These are phyloP conservation scores for Sitta europaea DNA, from an alignment of 2,113 vertebrate genomes.

Conservation along the genomic window DNA sequence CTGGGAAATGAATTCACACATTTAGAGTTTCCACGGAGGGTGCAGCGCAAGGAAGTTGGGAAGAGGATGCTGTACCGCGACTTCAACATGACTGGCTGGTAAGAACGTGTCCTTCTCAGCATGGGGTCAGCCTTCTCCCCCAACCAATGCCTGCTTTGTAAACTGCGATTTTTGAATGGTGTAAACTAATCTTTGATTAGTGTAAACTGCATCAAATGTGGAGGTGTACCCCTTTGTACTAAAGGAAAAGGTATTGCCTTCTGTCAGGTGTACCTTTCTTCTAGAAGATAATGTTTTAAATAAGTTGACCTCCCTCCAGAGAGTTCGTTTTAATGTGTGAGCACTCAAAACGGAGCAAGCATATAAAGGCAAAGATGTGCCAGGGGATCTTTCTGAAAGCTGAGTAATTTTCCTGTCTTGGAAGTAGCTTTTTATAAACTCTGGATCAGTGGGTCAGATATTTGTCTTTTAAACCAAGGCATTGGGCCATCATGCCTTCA, in stretches of 20 bases:
- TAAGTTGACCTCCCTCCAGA: neutral
- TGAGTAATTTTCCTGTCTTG: neutral
- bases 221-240: accelerated
- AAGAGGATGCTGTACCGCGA: constrained; percentile 97
- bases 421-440: neutral
- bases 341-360: neutral
- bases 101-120: constrained; percentile 37
- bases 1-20: constrained; percentile 98
- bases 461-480: neutral
- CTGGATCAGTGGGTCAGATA: neutral
- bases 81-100: constrained; percentile 98
- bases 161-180: no score
- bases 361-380: neutral
- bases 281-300: neutral
- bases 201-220: neutral
- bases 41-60: constrained; percentile 95
- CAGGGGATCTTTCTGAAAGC: neutral
- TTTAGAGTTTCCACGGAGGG: constrained; percentile 95
- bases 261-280: neutral
- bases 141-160: neutral
- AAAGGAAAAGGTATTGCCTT: neutral
- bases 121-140: neutral
- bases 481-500: neutral
- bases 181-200: neutral
- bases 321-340: neutral